Evolutionary conservation across 2,888 invertebrate genomes (phyloP).

Genomic region (Agrochola lota): DNA sequence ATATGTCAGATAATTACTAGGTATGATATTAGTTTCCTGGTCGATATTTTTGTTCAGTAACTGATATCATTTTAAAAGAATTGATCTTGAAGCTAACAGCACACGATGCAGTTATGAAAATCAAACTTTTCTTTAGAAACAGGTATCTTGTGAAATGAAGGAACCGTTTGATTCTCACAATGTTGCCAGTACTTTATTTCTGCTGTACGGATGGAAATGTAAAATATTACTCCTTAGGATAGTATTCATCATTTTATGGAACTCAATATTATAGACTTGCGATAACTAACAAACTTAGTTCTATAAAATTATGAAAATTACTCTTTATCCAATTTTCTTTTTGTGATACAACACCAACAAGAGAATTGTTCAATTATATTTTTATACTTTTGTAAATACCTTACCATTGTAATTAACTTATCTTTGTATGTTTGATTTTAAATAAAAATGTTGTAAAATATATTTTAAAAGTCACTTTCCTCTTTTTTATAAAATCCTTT

Average conservation of each 20-base stretch:
- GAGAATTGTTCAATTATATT: slow-evolving; percentile 70
- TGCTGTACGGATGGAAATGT: slow-evolving; percentile 14
- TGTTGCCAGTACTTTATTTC: slow-evolving; percentile 11
- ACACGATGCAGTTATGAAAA: slow-evolving; percentile 16
- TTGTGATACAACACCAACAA: slow-evolving; percentile 64
- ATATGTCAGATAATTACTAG: slow-evolving; percentile 48
- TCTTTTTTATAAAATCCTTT: slow-evolving; percentile 2
- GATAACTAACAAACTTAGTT: slow-evolving; percentile 27
- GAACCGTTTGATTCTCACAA: slow-evolving; percentile 24
- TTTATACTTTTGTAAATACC: slow-evolving; percentile 86
- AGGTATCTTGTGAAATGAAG: slow-evolving; percentile 17
- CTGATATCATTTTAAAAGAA: slow-evolving; percentile 37
- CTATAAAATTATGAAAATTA: slow-evolving; percentile 35
- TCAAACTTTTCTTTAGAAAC: slow-evolving; percentile 14
- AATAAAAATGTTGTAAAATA: slow-evolving; percentile 76
- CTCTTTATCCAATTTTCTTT: slow-evolving; percentile 29
- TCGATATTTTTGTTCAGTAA: slow-evolving; percentile 24
- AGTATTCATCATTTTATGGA: slow-evolving; percentile 27
- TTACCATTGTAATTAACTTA: slow-evolving; percentile 73
- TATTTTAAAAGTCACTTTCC: slow-evolving; percentile 18
- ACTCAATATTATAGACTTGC: slow-evolving; percentile 28
- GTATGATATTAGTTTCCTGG: slow-evolving; percentile 23
- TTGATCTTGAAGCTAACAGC: slow-evolving; percentile 29
- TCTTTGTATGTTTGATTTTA: slow-evolving; percentile 74
- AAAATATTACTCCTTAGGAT: slow-evolving; percentile 1